Conservation (phyloP, 1,140 invertebrate species). For the Brevipalpus yothersi region DNA sequence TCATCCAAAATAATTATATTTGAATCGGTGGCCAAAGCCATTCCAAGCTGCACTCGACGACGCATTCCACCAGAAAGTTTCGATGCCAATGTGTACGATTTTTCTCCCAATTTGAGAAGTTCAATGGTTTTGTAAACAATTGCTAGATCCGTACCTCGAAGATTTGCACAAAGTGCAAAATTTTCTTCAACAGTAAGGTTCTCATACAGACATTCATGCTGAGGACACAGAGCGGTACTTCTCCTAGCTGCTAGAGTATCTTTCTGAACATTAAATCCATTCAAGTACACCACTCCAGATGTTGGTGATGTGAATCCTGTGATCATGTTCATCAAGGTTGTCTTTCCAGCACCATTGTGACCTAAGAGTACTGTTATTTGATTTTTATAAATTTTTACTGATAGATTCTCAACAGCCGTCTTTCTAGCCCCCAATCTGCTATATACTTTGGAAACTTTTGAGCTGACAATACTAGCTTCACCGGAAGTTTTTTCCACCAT, state of each 20-base stretch:
- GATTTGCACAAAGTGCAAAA: conserved; percentile 9
- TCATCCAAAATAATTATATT: conserved; percentile 11
- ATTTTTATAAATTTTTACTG: conserved; percentile 44
- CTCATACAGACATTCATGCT: conserved; percentile 27
- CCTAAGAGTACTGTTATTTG: conserved; percentile 38
- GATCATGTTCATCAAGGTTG: conserved; percentile 53
- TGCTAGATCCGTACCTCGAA: conserved; percentile 36
- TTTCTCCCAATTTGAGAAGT: conserved; percentile 28
- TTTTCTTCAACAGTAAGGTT: conserved; percentile 20
- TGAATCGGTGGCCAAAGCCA: conserved; percentile 44
- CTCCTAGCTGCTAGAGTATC: conserved; percentile 29
- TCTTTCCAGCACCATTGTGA: conserved; percentile 44
- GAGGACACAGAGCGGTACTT: conserved; percentile 65
- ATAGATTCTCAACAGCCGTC: conserved; percentile 37
- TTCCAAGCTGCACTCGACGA: conserved; percentile 55
- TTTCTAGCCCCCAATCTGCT: conserved; percentile 16
- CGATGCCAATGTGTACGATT: conserved; percentile 35
- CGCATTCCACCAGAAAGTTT: conserved; percentile 65
- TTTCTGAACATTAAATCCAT: conserved; percentile 34
- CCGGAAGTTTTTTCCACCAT: neutral
- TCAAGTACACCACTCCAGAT: conserved; percentile 35
- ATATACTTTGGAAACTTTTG: conserved; percentile 19
- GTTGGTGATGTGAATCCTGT: conserved; percentile 41
- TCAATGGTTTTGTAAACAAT: conserved; percentile 18
- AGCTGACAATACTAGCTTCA: neutral